Evolutionary conservation across 2,888 invertebrate genomes (phyloP), one percentile per base, ranked within the genome.

Genomic region (Epiperipatus broadwayi): DNA sequence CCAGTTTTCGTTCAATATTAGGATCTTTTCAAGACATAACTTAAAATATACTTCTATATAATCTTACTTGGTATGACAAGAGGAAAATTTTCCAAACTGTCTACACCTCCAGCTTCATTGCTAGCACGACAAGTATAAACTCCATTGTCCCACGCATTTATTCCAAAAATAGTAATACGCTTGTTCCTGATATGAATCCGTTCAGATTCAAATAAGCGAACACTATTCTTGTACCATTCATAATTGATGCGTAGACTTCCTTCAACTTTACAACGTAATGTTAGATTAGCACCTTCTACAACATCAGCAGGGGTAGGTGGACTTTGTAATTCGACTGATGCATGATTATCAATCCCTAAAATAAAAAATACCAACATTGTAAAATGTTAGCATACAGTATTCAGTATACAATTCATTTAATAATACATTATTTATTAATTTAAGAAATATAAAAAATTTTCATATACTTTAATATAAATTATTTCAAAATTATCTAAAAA

Each of bases 51-150:
- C 41, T 68, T 65, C 42, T 66, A 66, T 57, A 48, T 53, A 46
- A 18, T n/a, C 50, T 53, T 55, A 69, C 70, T 68, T 55, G 60
- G 53, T 21, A 71, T 59, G 35, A 63, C 61, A 16, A 72, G 54
- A 3, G 66, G 55, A 45, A 66, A 67, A 53, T 67, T 68, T 42
- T 60, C 61, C 4, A 52, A 50, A 49, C 69, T 69, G 43, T 63
- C 58, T 33, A 62, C 59, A 20, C 58, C 56, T 2, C 74, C 76
- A 4, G 73, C 77, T 22, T 69, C 68, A 59, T 77, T 78, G 42
- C 66, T 65, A 14, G 72, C 76, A 35, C 66, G 59, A 54, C 79
- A 79, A 18, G 72, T 69, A 59, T 78, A 79, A 40, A 77, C 68
- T 1, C 78, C 79, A 56, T 74, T 76, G 52, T 75, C 72, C 3